A percentile compares a stretch with the other conserved stretches of the same genome.
phyloP scores from a whole-genome alignment of 2,888 invertebrate genomes.

The Nipponacmea schrenckii region DNA sequence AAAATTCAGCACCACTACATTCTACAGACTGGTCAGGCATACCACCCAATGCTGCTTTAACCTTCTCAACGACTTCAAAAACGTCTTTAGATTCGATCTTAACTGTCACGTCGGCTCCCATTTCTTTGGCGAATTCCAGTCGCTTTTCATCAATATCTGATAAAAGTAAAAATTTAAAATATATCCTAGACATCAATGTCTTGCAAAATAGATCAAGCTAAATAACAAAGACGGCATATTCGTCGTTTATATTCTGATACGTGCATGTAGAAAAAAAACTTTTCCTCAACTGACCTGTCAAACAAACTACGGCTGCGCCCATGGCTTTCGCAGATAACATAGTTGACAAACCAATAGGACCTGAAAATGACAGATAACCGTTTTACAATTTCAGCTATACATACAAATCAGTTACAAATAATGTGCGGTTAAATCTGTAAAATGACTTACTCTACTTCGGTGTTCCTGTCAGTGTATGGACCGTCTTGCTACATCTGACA shows the following conservation, averaged over 20 bases:
- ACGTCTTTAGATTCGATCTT: slow-evolving; percentile 50
- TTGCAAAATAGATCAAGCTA: too few relatives aligned
- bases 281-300: slow-evolving; percentile 62
- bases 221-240: neutral
- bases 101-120: slow-evolving; percentile 65
- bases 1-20: slow-evolving; percentile 85
- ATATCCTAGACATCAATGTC: neutral
- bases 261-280: too few relatives aligned
- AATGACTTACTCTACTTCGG: too few relatives aligned
- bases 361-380: slow-evolving; percentile 25
- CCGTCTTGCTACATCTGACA: too few relatives aligned
- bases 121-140: slow-evolving; percentile 62
- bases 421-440: too few relatives aligned
- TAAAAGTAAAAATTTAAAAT: neutral
- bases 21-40: slow-evolving; percentile 83
- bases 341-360: slow-evolving; percentile 65
- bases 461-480: too few relatives aligned
- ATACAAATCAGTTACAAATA: too few relatives aligned
- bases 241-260: neutral
- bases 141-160: slow-evolving; percentile 61
- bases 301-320: slow-evolving; percentile 62
- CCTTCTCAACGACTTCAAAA: slow-evolving; percentile 44
- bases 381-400: too few relatives aligned
- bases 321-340: slow-evolving; percentile 64
- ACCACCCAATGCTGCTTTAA: slow-evolving; percentile 48